Percentiles rank a stretch among this genome's conserved stretches.
Conservation (phyloP, 2,888 invertebrate genomes). For the Uloborus plumipes region DNA sequence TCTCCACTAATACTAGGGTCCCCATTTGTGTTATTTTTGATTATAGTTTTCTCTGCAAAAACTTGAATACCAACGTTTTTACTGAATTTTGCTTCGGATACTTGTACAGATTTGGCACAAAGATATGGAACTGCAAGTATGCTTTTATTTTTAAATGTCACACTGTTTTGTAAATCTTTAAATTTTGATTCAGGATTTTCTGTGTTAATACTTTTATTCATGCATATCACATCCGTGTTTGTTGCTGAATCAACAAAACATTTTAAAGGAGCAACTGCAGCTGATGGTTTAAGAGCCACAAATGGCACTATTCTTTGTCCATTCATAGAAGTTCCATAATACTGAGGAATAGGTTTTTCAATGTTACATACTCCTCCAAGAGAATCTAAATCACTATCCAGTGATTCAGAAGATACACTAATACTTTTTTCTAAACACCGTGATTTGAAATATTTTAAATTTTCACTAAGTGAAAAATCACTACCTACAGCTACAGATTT, state of each 20-base stretch:
- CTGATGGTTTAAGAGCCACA: background rate
- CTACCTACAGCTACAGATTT: conserved; percentile 73
- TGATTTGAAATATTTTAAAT: conserved; percentile 19
- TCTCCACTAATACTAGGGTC: conserved; percentile 19
- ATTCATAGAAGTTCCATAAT: background rate
- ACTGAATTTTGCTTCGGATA: conserved; percentile 16
- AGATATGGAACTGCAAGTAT: conserved; percentile 10
- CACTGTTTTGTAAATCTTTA: conserved; percentile 4
- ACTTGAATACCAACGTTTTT: conserved; percentile 26
- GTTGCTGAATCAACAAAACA: conserved; percentile 23
- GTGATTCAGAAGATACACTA: conserved; percentile 53
- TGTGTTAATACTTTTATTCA: conserved; percentile 41
- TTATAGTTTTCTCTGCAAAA: background rate
- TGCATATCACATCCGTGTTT: conserved; percentile 30
- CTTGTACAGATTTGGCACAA: conserved; percentile 40
- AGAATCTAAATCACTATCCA: conserved; percentile 59
- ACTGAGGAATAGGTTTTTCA: background rate
- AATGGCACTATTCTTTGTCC: background rate
- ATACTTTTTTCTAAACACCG: conserved; percentile 15
- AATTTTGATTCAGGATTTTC: conserved; percentile 5
- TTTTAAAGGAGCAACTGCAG: background rate
- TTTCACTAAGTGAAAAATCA: conserved; percentile 21
- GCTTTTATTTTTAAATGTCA: conserved; percentile 18
- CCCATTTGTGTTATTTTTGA: background rate
- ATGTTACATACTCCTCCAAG: conserved; percentile 18